phyloP scores from a whole-genome alignment of 1,140 invertebrate genomes.

The Holotrichia oblita region DNA sequence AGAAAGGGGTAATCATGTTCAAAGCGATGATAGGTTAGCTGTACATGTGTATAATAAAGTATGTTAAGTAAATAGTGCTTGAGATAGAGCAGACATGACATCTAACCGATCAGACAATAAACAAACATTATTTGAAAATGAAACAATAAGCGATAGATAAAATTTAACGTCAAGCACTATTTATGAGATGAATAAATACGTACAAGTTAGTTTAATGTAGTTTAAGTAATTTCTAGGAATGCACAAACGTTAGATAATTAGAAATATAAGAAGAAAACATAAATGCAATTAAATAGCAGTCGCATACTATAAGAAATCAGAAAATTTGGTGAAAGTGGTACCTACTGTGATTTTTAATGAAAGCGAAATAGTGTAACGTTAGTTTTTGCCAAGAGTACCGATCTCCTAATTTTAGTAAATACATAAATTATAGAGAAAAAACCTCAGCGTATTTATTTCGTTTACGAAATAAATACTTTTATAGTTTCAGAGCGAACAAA shows the following conservation, averaged over 20 bases:
- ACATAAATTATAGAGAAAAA: no score
- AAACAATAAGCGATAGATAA: constrained; percentile 5
- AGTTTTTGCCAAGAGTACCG: no score
- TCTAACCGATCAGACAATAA: constrained; percentile 41
- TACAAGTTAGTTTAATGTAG: not conserved
- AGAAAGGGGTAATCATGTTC: not conserved
- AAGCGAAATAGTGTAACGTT: no score
- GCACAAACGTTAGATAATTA: constrained; percentile 4
- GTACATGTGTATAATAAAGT: not conserved
- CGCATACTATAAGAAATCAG: not conserved
- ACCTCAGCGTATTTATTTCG: no score
- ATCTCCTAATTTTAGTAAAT: not conserved
- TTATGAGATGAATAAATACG: constrained; percentile 25
- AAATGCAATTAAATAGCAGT: not conserved
- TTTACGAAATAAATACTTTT: no score
- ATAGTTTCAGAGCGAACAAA: no score
- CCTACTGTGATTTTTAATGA: not conserved
- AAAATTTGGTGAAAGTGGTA: not conserved
- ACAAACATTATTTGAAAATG: not conserved
- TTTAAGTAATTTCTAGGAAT: not conserved
- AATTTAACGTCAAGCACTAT: constrained; percentile 47
- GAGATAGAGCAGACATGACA: constrained; percentile 51
- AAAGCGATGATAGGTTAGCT: no score
- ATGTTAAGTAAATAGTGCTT: constrained; percentile 49
- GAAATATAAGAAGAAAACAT: not conserved